These are phyloP conservation scores for Hemicentrotus pulcherrimus DNA, from an alignment of 35 echinoderm and acorn worm genomes.

Conservation along the genomic window DNA sequence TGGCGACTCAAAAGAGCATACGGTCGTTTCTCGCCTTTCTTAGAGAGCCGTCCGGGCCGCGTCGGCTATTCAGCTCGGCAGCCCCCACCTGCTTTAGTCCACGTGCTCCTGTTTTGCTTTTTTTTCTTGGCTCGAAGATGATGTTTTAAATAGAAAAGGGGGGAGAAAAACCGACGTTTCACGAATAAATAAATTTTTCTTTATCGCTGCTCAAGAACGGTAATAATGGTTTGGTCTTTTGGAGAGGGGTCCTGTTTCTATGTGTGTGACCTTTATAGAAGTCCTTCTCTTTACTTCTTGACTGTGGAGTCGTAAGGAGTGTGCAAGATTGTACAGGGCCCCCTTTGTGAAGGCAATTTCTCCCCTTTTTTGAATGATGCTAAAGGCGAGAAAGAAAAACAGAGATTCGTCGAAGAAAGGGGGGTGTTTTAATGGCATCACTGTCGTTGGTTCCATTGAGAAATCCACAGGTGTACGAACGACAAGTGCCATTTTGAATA, in stretches of 20 bases:
- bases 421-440: background rate
- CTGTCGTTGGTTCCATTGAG: background rate
- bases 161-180: background rate
- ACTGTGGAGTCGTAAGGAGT: background rate
- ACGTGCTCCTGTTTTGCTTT: conserved; percentile 8
- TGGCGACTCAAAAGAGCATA: background rate
- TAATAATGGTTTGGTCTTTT: background rate
- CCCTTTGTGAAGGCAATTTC: background rate
- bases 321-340: background rate
- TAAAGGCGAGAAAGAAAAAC: conserved; percentile 6
- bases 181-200: conserved; percentile 31
- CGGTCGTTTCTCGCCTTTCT: conserved; percentile 23
- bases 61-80: background rate
- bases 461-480: background rate
- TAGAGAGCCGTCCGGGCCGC: background rate
- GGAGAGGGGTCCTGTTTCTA: background rate
- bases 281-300: background rate
- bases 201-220: conserved; percentile 40
- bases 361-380: background rate
- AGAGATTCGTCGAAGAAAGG: background rate
- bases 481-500: background rate
- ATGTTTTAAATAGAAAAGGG: background rate
- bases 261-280: background rate
- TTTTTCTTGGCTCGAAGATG: background rate
- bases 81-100: conserved; percentile 31